Evolutionary conservation across 2,888 invertebrate genomes (phyloP).

Genomic region (Andrena haemorrhoa): DNA sequence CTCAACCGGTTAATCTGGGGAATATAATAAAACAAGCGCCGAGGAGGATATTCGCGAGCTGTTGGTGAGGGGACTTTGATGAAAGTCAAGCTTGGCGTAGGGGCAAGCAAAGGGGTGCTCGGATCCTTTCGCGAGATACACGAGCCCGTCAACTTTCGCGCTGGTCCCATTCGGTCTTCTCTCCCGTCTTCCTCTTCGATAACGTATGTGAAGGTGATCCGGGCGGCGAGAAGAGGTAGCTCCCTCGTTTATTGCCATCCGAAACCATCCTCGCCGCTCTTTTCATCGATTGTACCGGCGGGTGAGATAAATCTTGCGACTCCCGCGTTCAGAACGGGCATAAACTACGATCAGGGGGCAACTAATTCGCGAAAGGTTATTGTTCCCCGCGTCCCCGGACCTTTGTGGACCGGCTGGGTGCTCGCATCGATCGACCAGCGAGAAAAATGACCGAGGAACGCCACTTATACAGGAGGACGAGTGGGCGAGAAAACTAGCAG

Average conservation of each 20-base stretch:
- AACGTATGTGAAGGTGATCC: constrained; percentile 54
- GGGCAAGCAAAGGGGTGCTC: neutral
- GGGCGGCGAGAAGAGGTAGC: constrained; percentile 43
- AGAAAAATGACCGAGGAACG: constrained; percentile 15
- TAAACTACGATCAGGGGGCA: constrained; percentile 31
- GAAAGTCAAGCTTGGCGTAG: neutral
- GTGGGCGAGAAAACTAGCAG: neutral
- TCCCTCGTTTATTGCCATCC: constrained; percentile 64
- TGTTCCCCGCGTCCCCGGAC: constrained; percentile 27
- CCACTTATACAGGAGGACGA: neutral
- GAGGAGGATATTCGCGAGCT: neutral
- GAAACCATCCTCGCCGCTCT: constrained; percentile 49
- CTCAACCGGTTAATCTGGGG: constrained; percentile 11
- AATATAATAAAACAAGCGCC: constrained; percentile 25
- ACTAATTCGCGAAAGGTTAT: constrained; percentile 51
- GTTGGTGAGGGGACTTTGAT: constrained; percentile 24
- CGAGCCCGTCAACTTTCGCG: constrained; percentile 51
- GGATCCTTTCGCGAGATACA: constrained; percentile 41
- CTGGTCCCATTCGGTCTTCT: constrained; percentile 47
- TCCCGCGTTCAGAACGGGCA: constrained; percentile 16
- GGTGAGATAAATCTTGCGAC: constrained; percentile 58
- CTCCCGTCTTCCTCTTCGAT: neutral
- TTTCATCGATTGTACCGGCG: constrained; percentile 55
- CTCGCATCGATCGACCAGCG: constrained; percentile 46
- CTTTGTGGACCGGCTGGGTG: constrained; percentile 31